Evolutionary conservation across 1,140 invertebrate genomes (phyloP).

Genomic region (Hermatobates lingyangjiaoensis): DNA sequence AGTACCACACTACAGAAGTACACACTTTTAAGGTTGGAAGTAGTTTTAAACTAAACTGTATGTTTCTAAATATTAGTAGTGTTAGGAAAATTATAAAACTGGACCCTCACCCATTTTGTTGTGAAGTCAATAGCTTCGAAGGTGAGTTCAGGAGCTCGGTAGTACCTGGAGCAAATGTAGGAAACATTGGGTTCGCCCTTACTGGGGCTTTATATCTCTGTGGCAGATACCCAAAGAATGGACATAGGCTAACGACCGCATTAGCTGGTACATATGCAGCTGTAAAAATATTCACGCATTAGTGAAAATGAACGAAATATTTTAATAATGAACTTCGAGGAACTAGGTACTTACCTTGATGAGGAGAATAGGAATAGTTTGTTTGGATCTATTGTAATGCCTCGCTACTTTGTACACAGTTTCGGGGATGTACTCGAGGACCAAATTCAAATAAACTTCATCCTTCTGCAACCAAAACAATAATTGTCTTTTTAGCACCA

Average conservation of each 20-base stretch:
- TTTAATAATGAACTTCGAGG: conserved; percentile 1
- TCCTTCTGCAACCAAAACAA: conserved; percentile 64
- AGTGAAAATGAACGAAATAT: conserved; percentile 5
- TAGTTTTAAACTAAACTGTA: too few relatives aligned
- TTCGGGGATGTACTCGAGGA: conserved; percentile 99
- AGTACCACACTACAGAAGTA: too few relatives aligned
- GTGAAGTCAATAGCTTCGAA: conserved; percentile 99
- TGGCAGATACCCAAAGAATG: conserved; percentile 97
- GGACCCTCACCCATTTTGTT: too few relatives aligned
- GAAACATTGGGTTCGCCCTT: conserved; percentile 97
- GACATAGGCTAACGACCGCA: conserved; percentile 95
- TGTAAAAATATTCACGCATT: conserved; percentile 27
- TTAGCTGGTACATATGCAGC: conserved; percentile 99
- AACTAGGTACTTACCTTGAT: conserved; percentile 61
- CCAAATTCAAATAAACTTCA: conserved; percentile 99
- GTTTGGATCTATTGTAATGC: conserved; percentile 97
- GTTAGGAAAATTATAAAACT: too few relatives aligned
- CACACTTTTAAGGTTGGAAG: too few relatives aligned
- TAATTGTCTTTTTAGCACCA: too few relatives aligned
- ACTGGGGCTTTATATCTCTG: conserved; percentile 98
- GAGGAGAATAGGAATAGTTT: conserved; percentile 97
- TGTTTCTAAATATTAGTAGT: too few relatives aligned
- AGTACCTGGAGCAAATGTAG: conserved; percentile 98
- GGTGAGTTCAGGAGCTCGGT: conserved; percentile 93
- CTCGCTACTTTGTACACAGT: conserved; percentile 98